Percentiles rank a stretch among this genome's conserved stretches.
Conservation (phyloP, 2,888 invertebrate genomes). For the Rutpela maculata region DNA sequence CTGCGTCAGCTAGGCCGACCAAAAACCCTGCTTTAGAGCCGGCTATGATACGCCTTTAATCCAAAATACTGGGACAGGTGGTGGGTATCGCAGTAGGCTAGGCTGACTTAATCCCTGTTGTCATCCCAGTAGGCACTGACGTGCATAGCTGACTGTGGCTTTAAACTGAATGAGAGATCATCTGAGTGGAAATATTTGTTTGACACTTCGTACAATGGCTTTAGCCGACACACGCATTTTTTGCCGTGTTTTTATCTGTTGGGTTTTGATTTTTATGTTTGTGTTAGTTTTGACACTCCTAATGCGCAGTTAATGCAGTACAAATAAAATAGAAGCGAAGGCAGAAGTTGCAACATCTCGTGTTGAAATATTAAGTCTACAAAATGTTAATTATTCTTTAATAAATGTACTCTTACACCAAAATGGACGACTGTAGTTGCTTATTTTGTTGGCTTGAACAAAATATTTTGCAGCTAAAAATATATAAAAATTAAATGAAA, state of each 20-base stretch:
- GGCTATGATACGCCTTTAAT: conserved; percentile 58
- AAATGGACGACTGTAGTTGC: no score
- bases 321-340: no score
- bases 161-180: conserved; percentile 59
- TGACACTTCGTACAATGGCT: conserved; percentile 65
- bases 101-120: conserved; percentile 54
- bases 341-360: no score
- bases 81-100: conserved; percentile 58
- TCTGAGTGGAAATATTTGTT: conserved; percentile 65
- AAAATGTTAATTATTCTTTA: no score
- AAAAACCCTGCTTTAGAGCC: conserved; percentile 30
- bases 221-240: conserved; percentile 54
- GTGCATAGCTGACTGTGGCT: conserved; percentile 51
- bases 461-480: no score
- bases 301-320: not conserved
- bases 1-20: conserved; percentile 40
- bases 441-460: no score
- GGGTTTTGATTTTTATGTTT: conserved; percentile 18
- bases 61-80: conserved; percentile 61
- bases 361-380: no score
- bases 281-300: conserved; percentile 33
- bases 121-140: conserved; percentile 57
- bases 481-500: no score
- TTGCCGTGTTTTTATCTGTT: conserved; percentile 13
- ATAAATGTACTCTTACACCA: no score